Conservation (phyloP, 2,888 invertebrate genomes). For the Microctonus aethiopoides region DNA sequence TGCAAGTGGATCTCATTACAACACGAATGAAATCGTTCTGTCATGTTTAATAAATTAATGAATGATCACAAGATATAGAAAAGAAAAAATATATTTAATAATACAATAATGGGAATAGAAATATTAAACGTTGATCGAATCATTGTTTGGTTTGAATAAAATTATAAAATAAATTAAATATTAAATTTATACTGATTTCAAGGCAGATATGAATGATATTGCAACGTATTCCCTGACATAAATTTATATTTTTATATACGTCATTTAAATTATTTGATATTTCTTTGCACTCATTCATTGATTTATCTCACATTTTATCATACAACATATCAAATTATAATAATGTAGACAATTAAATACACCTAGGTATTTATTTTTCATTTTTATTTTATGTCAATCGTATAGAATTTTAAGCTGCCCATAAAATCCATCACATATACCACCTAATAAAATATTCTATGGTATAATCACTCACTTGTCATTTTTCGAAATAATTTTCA, state of each 20-base stretch:
- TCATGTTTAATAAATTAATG: constrained; percentile 4
- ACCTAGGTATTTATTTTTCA: not conserved
- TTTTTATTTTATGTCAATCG: not conserved
- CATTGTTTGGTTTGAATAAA: not conserved
- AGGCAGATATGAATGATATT: not conserved
- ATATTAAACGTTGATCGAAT: not conserved
- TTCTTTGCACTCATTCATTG: not conserved
- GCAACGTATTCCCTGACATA: not conserved
- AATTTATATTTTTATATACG: not conserved
- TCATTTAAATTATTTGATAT: not conserved
- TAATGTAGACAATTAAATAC: not conserved
- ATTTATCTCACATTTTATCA: not conserved
- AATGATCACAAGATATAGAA: not conserved
- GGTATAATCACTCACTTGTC: not conserved
- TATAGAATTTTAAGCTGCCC: not conserved
- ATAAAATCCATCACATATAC: not conserved
- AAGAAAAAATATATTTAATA: not conserved
- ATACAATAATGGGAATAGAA: not conserved
- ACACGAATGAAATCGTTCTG: constrained; percentile 10
- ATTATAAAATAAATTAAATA: not conserved
- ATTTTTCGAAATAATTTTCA: not conserved
- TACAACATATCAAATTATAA: not conserved
- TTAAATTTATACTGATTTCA: too few species aligned
- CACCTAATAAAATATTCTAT: not conserved
- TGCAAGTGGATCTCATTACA: constrained; percentile 11